These are phyloP conservation scores for Druon quercuslanigerum DNA, from an alignment of 1,140 invertebrate species.

Conservation along the genomic window DNA sequence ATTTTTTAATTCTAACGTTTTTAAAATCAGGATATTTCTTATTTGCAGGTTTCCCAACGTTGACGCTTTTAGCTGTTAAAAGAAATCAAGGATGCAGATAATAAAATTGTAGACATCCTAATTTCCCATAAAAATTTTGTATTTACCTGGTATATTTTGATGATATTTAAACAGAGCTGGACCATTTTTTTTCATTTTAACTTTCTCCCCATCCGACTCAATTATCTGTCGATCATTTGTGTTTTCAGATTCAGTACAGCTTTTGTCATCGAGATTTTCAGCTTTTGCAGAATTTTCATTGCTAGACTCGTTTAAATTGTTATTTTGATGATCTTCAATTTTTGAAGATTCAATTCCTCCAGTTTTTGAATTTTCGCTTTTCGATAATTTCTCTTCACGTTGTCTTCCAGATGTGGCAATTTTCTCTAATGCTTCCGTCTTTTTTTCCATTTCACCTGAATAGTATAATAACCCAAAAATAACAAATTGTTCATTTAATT, in stretches of 20 bases:
- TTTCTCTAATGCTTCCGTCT: no score
- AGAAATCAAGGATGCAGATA: no score
- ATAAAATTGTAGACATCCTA: neutral
- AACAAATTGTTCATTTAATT: neutral
- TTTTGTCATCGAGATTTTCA: neutral
- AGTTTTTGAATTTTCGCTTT: neutral
- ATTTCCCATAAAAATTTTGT: neutral
- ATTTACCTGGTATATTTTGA: constrained; percentile 65
- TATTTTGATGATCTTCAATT: neutral
- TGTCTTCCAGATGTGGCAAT: neutral
- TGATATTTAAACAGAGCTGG: constrained; percentile 45
- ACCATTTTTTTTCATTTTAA: constrained; percentile 33
- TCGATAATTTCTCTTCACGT: constrained; percentile 9
- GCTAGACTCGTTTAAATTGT: neutral
- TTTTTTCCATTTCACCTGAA: neutral
- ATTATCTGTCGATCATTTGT: constrained; percentile 32
- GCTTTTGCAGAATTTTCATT: neutral
- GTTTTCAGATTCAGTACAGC: constrained; percentile 2
- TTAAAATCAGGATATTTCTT: no score
- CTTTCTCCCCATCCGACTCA: constrained; percentile 33
- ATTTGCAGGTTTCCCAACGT: no score
- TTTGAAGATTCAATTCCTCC: neutral
- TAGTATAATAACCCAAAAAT: neutral
- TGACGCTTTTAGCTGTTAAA: no score
- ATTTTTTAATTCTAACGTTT: no score